Evolutionary conservation across 2,113 vertebrate species (phyloP).

Genomic region (Connochaetes taurinus): DNA sequence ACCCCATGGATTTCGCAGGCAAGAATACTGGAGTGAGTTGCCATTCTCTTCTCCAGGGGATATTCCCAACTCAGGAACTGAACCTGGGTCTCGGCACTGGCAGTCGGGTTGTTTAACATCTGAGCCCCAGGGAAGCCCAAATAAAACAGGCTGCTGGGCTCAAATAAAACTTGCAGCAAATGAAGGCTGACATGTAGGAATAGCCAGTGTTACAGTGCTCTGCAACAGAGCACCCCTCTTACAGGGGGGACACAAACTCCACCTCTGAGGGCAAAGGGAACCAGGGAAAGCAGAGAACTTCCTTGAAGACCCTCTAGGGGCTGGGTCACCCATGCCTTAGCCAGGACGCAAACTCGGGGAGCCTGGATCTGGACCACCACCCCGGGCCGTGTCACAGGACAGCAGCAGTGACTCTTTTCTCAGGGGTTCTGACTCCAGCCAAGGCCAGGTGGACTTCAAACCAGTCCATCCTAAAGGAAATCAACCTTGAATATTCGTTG

Average conservation of each 20-base stretch:
- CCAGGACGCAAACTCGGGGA: not conserved
- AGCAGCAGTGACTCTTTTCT: not conserved
- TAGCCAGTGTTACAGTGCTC: fast-evolving
- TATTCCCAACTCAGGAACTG: not conserved
- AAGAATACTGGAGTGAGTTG: not conserved
- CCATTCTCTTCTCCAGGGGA: not conserved
- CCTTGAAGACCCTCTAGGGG: not conserved
- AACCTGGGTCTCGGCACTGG: not conserved
- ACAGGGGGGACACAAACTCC: not conserved
- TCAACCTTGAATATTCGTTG: not conserved
- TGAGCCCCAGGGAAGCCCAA: not conserved
- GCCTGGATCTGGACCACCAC: not conserved
- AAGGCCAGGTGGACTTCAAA: not conserved
- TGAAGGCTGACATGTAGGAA: not conserved
- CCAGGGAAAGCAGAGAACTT: not conserved
- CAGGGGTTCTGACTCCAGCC: not conserved
- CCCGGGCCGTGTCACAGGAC: not conserved
- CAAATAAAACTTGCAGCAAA: not conserved
- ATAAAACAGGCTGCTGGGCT: not conserved
- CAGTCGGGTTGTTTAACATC: not conserved
- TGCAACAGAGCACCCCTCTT: not conserved
- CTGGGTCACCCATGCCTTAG: not conserved
- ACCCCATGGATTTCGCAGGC: not conserved
- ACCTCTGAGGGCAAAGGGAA: not conserved
- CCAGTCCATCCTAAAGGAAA: not conserved